phyloP scores from a whole-genome alignment of 2,797 vertebrate species.

The Pseudochromis fuscus region DNA sequence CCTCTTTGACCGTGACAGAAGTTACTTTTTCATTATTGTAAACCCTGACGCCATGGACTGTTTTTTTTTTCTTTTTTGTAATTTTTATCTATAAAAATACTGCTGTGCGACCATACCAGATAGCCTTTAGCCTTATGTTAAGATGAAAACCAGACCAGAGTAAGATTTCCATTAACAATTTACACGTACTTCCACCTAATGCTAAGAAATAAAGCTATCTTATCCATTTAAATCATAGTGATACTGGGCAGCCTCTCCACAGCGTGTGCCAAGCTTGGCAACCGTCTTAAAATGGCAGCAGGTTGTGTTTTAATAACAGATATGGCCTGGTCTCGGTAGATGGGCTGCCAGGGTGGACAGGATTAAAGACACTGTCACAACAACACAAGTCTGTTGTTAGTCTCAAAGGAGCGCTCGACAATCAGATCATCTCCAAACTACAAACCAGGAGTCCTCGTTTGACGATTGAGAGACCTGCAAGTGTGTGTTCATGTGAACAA shows the following conservation, averaged over 20 bases:
- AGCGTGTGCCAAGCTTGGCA: neutral
- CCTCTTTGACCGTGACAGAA: neutral
- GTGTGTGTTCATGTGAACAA: constrained; percentile 6
- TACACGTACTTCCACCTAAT: too few species aligned
- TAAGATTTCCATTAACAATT: too few species aligned
- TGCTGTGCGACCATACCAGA: too few species aligned
- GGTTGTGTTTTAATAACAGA: neutral
- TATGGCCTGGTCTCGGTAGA: neutral
- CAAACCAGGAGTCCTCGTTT: neutral
- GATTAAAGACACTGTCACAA: neutral
- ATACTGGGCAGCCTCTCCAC: too few species aligned
- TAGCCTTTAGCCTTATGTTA: too few species aligned
- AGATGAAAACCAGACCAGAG: too few species aligned
- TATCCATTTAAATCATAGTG: too few species aligned
- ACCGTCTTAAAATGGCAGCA: neutral
- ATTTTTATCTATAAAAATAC: too few species aligned
- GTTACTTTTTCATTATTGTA: neutral
- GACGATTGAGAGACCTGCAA: neutral
- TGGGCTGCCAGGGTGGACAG: neutral
- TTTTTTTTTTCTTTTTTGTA: too few species aligned
- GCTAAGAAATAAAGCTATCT: too few species aligned
- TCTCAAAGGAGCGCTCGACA: neutral
- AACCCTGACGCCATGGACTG: neutral
- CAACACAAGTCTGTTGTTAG: neutral
- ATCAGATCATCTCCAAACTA: neutral